phyloP scores from a whole-genome alignment of 2,113 vertebrate genomes.

The Boleophthalmus pectinirostris region DNA sequence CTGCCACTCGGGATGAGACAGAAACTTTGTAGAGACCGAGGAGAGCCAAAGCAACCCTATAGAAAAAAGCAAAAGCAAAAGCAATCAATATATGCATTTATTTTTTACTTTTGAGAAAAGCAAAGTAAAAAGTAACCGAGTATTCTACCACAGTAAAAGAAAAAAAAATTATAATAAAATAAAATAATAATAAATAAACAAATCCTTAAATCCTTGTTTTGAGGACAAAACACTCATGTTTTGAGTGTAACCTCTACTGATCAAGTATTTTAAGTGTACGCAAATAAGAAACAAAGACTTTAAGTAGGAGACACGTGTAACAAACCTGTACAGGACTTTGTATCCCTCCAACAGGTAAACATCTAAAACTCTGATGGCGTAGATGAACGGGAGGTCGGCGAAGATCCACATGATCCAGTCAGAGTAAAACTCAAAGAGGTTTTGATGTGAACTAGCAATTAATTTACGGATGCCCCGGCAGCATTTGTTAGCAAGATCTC shows the following conservation, averaged over 20 bases:
- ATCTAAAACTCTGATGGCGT: slow-evolving; percentile 82
- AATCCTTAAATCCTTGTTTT: too few species aligned
- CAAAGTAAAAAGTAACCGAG: too few species aligned
- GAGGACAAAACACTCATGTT: too few species aligned
- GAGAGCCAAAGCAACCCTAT: slow-evolving; percentile 82
- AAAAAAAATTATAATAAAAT: neutral
- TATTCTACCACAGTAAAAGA: too few species aligned
- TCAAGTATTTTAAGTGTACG: neutral
- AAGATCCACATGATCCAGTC: slow-evolving; percentile 90
- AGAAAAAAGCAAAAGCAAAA: slow-evolving; percentile 51
- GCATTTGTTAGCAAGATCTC: slow-evolving; percentile 86
- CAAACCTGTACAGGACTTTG: slow-evolving; percentile 85
- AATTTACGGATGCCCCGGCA: slow-evolving; percentile 84
- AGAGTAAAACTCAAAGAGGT: slow-evolving; percentile 86
- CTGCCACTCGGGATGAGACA: slow-evolving; percentile 66
- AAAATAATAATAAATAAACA: too few species aligned
- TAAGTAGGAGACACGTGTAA: neutral
- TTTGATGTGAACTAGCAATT: slow-evolving; percentile 80
- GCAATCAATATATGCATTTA: too few species aligned
- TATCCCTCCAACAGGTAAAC: slow-evolving; percentile 86
- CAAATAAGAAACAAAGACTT: too few species aligned
- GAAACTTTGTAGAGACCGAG: slow-evolving; percentile 83
- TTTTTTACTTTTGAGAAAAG: too few species aligned
- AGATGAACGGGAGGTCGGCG: slow-evolving; percentile 83
- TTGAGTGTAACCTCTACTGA: too few species aligned